Conservation (phyloP, 2,888 invertebrate species). For the Pachliopta kotzebuea region DNA sequence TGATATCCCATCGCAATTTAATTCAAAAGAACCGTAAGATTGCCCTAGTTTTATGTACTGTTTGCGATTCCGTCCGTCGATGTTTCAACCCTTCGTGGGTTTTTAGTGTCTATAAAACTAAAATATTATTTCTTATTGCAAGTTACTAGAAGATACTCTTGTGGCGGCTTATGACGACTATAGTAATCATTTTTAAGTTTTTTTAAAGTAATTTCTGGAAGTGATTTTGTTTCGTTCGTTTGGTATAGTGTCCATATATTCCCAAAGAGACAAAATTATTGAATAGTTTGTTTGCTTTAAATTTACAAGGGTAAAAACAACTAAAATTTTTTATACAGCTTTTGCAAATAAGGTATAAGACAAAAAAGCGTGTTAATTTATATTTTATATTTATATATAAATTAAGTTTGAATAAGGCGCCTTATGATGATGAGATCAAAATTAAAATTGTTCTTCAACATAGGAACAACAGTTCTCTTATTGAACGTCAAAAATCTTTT, state of each 20-base stretch:
- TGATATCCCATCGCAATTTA: conserved; percentile 20
- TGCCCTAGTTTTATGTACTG: conserved; percentile 69
- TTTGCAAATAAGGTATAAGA: too few relatives aligned
- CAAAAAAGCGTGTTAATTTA: not conserved
- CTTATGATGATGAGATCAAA: too few relatives aligned
- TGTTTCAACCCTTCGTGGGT: conserved; percentile 66
- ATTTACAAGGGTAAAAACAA: too few relatives aligned
- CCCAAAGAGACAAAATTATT: too few relatives aligned
- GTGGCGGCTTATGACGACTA: too few relatives aligned
- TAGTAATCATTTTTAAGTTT: not conserved
- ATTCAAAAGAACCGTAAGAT: conserved; percentile 18
- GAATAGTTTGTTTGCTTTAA: too few relatives aligned
- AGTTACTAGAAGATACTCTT: not conserved
- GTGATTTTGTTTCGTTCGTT: not conserved
- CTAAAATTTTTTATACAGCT: too few relatives aligned
- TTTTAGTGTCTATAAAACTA: conserved; percentile 58
- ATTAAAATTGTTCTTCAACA: too few relatives aligned
- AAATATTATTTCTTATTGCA: conserved; percentile 57
- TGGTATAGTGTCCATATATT: not conserved
- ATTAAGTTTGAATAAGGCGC: too few relatives aligned
- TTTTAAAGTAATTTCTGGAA: not conserved
- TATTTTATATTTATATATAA: not conserved
- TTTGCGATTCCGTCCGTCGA: conserved; percentile 67
- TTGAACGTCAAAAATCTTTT: too few relatives aligned
- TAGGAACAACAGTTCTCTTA: too few relatives aligned